phyloP scores from a whole-genome alignment of 2,113 vertebrate species.

The Mus musculus region GRCm39 chr5:62840501-62841000 shows the following conservation, averaged over 20 bases:
- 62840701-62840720: constrained; percentile 98
- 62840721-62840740: constrained; percentile 98
- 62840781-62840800: constrained; percentile 99
- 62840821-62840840: constrained; percentile 96
- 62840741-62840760: constrained; percentile 94
- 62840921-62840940: constrained; percentile 91
- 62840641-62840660: background rate
- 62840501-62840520: constrained; percentile 62
- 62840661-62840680: background rate
- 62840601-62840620: constrained; percentile 36
- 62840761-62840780: constrained; percentile 96
- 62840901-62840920: constrained; percentile 89
- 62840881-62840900: constrained; percentile 97
- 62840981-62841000: constrained; percentile 67
- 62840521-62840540: constrained; percentile 48
- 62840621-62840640: background rate
- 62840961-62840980: constrained; percentile 77
- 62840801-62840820: constrained; percentile 99
- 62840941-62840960: constrained; percentile 88
- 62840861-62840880: constrained; percentile 96
- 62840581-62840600: constrained; percentile 49
- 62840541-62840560: constrained; percentile 28
- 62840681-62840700: constrained; percentile 90
- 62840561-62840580: constrained; percentile 8
- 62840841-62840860: constrained; percentile 97